These are phyloP conservation scores for Pteromalus puparum DNA, from an alignment of 1,140 invertebrate species.

Conservation along the genomic window DNA sequence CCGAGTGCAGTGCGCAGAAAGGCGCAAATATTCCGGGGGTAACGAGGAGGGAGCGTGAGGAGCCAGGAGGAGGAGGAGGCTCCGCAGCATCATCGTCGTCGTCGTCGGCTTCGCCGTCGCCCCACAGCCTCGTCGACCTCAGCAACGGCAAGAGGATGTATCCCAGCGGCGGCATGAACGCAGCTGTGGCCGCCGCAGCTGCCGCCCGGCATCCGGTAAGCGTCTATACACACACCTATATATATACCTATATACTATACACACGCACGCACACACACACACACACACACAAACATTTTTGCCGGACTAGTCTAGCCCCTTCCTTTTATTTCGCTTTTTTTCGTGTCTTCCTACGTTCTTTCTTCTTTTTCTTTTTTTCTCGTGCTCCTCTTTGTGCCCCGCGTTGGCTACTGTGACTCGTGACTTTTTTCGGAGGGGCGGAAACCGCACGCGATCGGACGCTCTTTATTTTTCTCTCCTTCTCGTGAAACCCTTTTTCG, in stretches of 20 bases:
- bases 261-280: no score
- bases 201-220: slow-evolving; percentile 79
- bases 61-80: neutral
- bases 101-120: slow-evolving; percentile 28
- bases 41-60: slow-evolving; percentile 50
- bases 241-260: neutral
- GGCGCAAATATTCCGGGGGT: slow-evolving; percentile 35
- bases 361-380: neutral
- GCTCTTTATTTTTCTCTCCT: neutral
- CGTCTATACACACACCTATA: neutral
- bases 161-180: slow-evolving; percentile 78
- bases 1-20: slow-evolving; percentile 33
- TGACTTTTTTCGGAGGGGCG: neutral
- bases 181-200: slow-evolving; percentile 78
- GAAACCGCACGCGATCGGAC: neutral
- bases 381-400: neutral
- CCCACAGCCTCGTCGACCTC: slow-evolving; percentile 23
- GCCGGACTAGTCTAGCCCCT: neutral
- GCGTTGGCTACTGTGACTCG: neutral
- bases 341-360: neutral
- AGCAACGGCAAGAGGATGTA: slow-evolving; percentile 72
- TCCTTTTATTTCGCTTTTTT: slow-evolving; percentile 42
- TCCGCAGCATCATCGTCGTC: slow-evolving; percentile 32
- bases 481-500: neutral
- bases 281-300: neutral